phyloP scores from a whole-genome alignment of 1,140 invertebrate genomes.

The Chironomus striatipennis region DNA sequence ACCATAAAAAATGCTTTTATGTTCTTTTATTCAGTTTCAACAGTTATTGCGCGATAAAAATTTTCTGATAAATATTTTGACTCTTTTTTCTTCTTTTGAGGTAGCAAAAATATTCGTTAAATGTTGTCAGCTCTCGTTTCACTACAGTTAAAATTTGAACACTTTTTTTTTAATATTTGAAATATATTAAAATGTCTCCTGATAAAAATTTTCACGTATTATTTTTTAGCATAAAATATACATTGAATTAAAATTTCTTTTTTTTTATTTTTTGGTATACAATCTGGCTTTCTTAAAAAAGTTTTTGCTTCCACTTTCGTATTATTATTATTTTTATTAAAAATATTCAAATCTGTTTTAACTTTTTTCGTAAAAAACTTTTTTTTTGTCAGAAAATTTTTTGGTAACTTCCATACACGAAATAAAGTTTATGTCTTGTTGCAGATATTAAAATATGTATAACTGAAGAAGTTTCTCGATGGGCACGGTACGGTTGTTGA shows the following conservation, averaged over 20 bases:
- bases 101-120: not conserved
- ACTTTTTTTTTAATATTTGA: not conserved
- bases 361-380: not conserved
- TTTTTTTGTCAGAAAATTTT: not conserved
- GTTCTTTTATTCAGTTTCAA: not conserved
- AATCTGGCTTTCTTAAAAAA: conserved; percentile 8
- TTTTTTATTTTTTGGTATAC: conserved; percentile 2
- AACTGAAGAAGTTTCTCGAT: not conserved
- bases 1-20: not conserved
- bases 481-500: conserved; percentile 10
- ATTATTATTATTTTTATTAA: not conserved
- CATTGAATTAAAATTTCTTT: too few species aligned
- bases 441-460: too few species aligned
- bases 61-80: not conserved
- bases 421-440: not conserved
- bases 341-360: conserved; percentile 9
- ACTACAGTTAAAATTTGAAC: conserved; percentile 14
- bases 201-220: not conserved
- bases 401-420: conserved; percentile 12
- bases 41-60: conserved; percentile 12
- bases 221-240: conserved; percentile 14
- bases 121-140: conserved; percentile 6
- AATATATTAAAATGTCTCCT: conserved; percentile 8
- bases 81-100: not conserved
- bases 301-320: not conserved